phyloP scores from a whole-genome alignment of 2,888 invertebrate species.

The Epistrophe grossulariae region DNA sequence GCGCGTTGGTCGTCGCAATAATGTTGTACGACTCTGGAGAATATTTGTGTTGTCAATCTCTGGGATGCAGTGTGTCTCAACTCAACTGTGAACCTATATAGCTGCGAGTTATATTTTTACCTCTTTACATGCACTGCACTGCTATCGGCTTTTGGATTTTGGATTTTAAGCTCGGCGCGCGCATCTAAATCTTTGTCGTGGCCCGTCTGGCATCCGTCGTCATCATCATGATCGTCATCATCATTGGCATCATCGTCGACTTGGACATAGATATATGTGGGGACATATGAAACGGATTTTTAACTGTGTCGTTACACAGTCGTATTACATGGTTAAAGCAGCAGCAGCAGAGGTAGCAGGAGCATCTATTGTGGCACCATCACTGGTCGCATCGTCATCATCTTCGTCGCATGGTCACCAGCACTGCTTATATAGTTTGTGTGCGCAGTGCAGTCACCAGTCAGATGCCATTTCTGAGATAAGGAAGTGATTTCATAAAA shows the following conservation, averaged over 20 bases:
- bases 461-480: conserved; percentile 75
- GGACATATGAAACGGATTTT: conserved; percentile 64
- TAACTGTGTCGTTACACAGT: conserved; percentile 69
- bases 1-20: too few species aligned
- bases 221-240: conserved; percentile 38
- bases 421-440: conserved; percentile 37
- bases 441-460: conserved; percentile 56
- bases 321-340: conserved; percentile 51
- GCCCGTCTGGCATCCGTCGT: conserved; percentile 63
- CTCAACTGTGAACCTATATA: background rate
- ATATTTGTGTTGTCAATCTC: conserved; percentile 72
- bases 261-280: conserved; percentile 45
- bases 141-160: conserved; percentile 8
- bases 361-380: conserved; percentile 73
- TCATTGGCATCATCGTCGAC: conserved; percentile 34
- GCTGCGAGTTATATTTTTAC: background rate
- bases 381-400: conserved; percentile 47
- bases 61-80: conserved; percentile 16
- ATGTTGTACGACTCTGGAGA: conserved; percentile 60
- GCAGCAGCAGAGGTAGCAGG: background rate
- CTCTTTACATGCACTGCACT: background rate
- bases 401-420: conserved; percentile 41
- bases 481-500: conserved; percentile 76
- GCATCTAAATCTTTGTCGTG: conserved; percentile 70
- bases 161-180: conserved; percentile 5